phyloP scores from a whole-genome alignment of 53 echinoderm and acorn worm species.

The Echinarachnius parma region DNA sequence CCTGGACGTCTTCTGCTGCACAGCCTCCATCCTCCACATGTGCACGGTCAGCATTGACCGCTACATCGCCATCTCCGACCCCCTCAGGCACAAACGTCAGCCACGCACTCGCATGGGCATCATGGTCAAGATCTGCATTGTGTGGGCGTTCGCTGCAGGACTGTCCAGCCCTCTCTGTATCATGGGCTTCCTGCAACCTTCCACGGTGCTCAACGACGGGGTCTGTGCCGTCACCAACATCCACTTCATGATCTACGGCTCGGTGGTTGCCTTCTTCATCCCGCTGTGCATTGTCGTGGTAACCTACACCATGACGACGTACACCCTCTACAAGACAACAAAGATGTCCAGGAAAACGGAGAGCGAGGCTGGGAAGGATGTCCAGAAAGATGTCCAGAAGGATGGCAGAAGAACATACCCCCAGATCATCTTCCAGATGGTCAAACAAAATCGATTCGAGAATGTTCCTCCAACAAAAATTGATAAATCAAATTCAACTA shows the following conservation, averaged over 20 bases:
- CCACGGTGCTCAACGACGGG: slow-evolving; percentile 49
- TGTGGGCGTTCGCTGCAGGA: slow-evolving; percentile 64
- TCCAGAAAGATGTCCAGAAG: neutral
- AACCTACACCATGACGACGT: slow-evolving; percentile 63
- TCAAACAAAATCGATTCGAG: slow-evolving; percentile 18
- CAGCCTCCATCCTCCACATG: slow-evolving; percentile 88
- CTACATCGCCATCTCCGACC: slow-evolving; percentile 78
- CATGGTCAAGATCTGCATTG: slow-evolving; percentile 63
- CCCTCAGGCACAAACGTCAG: slow-evolving; percentile 51
- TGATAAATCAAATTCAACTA: neutral
- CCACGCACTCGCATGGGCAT: slow-evolving; percentile 42
- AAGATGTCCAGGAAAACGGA: neutral
- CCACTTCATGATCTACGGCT: slow-evolving; percentile 77
- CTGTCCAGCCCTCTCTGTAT: slow-evolving; percentile 75
- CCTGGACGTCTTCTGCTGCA: slow-evolving; percentile 85
- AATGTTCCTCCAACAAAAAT: slow-evolving; percentile 1
- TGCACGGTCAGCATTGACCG: slow-evolving; percentile 82
- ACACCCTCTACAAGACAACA: slow-evolving; percentile 57
- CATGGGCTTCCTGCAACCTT: slow-evolving; percentile 43
- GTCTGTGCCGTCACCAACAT: slow-evolving; percentile 56
- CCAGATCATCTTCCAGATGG: slow-evolving; percentile 4
- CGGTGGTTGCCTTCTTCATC: slow-evolving; percentile 78
- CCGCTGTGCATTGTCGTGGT: slow-evolving; percentile 70
- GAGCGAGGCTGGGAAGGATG: neutral
- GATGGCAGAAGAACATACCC: slow-evolving; percentile 15